Evolutionary conservation across 2,888 invertebrate genomes (phyloP).

Genomic region (Lepidochrysops patricia): DNA sequence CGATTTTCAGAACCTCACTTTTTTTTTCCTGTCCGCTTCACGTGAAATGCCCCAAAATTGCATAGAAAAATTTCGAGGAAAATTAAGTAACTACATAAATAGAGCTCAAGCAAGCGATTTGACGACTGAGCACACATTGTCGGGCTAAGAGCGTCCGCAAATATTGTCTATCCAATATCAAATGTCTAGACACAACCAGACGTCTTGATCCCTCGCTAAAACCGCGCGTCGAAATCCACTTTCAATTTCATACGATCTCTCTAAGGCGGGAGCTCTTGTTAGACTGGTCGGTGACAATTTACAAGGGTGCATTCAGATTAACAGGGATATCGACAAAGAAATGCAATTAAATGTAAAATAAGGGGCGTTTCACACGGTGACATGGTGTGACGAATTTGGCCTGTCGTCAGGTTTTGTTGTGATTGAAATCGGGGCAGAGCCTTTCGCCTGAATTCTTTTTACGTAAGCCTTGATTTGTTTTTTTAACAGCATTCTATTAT

Average conservation of each 20-base stretch:
- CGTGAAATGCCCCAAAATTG: too few relatives aligned
- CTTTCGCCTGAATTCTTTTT: background rate
- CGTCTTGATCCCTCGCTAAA: slow-evolving; percentile 18
- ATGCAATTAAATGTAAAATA: slow-evolving; percentile 75
- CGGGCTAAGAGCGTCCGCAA: slow-evolving; percentile 55
- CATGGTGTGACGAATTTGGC: slow-evolving; percentile 61
- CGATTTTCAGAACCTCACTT: too few relatives aligned
- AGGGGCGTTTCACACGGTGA: slow-evolving; percentile 68
- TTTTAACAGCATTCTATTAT: background rate
- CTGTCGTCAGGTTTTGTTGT: slow-evolving; percentile 36
- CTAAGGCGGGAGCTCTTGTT: slow-evolving; percentile 27
- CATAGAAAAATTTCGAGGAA: too few relatives aligned
- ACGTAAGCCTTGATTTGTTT: background rate
- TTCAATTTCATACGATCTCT: background rate
- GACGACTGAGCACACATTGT: slow-evolving; percentile 41
- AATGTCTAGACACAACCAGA: slow-evolving; percentile 51
- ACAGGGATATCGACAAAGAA: slow-evolving; percentile 70
- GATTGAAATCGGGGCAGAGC: slow-evolving; percentile 27
- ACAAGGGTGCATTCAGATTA: slow-evolving; percentile 70
- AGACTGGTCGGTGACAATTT: slow-evolving; percentile 33
- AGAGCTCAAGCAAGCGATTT: background rate
- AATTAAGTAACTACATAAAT: background rate
- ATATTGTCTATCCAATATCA: slow-evolving; percentile 56
- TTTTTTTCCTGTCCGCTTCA: too few relatives aligned
- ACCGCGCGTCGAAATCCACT: background rate